Conservation (phyloP, 2,797 vertebrate genomes). For the Eulemur rubriventer region DNA sequence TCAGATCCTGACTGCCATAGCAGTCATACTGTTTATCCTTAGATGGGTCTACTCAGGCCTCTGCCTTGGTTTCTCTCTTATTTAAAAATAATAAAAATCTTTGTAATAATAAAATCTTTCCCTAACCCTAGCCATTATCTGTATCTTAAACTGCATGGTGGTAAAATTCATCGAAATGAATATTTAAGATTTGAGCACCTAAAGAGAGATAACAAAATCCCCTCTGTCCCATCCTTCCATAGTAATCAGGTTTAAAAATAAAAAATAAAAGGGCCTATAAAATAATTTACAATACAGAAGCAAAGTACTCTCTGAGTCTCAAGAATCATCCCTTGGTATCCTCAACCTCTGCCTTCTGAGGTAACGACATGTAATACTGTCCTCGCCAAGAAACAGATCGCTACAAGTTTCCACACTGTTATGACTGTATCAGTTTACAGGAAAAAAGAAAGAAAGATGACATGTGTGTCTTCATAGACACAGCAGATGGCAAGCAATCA, state of each 20-base stretch:
- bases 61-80: not conserved
- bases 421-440: not conserved
- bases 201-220: not conserved
- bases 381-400: not conserved
- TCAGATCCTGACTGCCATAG: not conserved
- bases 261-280: constrained; percentile 24
- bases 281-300: not conserved
- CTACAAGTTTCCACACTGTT: not conserved
- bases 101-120: not conserved
- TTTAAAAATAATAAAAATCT: not conserved
- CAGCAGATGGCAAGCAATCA: not conserved
- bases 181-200: not conserved
- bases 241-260: constrained; percentile 29
- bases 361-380: not conserved
- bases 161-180: not conserved
- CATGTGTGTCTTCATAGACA: not conserved
- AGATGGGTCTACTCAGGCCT: not conserved
- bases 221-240: not conserved
- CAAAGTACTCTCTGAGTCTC: constrained; percentile 11
- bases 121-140: not conserved
- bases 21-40: not conserved
- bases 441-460: not conserved
- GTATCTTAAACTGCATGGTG: not conserved
- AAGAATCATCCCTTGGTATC: not conserved
- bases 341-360: not conserved